Conservation (phyloP, 92 coral and sea anemone genomes). For the Porites rus region DNA sequence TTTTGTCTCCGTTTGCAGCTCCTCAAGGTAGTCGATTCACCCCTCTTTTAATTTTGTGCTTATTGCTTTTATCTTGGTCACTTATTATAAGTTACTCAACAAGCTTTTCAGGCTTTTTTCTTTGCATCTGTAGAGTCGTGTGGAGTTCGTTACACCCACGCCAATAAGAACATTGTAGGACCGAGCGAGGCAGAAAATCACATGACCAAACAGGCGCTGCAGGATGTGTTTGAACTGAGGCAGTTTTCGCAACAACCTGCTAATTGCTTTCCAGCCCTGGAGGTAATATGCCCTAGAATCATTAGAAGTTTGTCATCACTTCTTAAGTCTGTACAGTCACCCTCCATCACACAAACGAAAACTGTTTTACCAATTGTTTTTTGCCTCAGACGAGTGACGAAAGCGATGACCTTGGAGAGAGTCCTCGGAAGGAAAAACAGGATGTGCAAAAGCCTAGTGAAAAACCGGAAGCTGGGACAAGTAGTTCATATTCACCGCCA, state of each 20-base stretch:
- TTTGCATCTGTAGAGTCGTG: slow-evolving; percentile 71
- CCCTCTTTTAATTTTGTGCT: too few relatives aligned
- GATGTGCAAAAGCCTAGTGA: not conserved
- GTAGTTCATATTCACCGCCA: not conserved
- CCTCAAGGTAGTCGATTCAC: too few relatives aligned
- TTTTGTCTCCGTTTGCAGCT: too few relatives aligned
- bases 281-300: slow-evolving; percentile 54
- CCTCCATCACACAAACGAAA: too few relatives aligned
- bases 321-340: too few relatives aligned
- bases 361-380: not conserved
- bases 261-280: slow-evolving; percentile 88
- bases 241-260: slow-evolving; percentile 99
- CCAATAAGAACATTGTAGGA: slow-evolving; percentile 83
- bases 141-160: slow-evolving; percentile 91
- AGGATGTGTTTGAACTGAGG: slow-evolving; percentile 91
- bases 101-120: too few relatives aligned
- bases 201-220: slow-evolving; percentile 94
- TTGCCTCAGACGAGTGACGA: slow-evolving; percentile 70
- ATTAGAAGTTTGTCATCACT: too few relatives aligned
- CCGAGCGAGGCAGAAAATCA: slow-evolving; percentile 93
- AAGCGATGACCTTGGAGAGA: slow-evolving; percentile 80
- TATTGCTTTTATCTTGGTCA: too few relatives aligned
- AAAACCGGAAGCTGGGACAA: not conserved
- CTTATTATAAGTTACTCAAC: too few relatives aligned
- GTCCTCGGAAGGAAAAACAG: not conserved